Evolutionary conservation across 2,797 vertebrate species (phyloP), one percentile per base, ranked within the genome.

Genomic region (Taeniopygia guttata): DNA sequence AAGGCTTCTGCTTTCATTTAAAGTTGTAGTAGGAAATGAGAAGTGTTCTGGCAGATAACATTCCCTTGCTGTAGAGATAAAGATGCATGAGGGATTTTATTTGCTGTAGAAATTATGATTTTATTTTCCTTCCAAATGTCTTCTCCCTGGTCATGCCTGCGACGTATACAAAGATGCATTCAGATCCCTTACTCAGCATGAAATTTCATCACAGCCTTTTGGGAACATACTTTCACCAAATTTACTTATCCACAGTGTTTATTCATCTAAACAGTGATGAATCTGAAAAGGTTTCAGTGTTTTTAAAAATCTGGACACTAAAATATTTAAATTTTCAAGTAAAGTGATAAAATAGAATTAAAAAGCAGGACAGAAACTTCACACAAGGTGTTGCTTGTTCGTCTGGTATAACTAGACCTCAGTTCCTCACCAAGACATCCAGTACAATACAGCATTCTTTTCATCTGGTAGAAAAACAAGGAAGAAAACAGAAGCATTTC

Each of bases 401-500:
- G 2, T 42, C 51, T 90, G 12, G 17, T 86, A 45, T 29, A 92
- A 72, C 56, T 63, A 87, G 68, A 82, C 21, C 46, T 55, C 49
- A 84, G 36, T 20, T 93, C 66, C 36, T 84, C 76, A 66, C 34
- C 40, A 87, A 80, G 43, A 69, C 54, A 90, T 19, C 30, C 66
- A 62, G 18, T 43, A 87, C n/a, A 89, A 94, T 89, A 87, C 93
- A 82, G 25, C 26, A 80, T 78, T 92, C 79, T 86, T 94, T 90
- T 96, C 58, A 96, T 93, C 88, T 87, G 55, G 62, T 38, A 74
- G 66, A 80, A 94, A 88, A 95, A 87, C 76, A 88, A 91, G 87
- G 34, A 66, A 82, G n/a, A 84, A 83, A 94, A 82, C 30, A 89
- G 90, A 70, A 89, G 11, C 7, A 45, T 45, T 94, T 88, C 38